These are phyloP conservation scores for Eurois occulta DNA, from an alignment of 2,888 invertebrate species.

Conservation along the genomic window DNA sequence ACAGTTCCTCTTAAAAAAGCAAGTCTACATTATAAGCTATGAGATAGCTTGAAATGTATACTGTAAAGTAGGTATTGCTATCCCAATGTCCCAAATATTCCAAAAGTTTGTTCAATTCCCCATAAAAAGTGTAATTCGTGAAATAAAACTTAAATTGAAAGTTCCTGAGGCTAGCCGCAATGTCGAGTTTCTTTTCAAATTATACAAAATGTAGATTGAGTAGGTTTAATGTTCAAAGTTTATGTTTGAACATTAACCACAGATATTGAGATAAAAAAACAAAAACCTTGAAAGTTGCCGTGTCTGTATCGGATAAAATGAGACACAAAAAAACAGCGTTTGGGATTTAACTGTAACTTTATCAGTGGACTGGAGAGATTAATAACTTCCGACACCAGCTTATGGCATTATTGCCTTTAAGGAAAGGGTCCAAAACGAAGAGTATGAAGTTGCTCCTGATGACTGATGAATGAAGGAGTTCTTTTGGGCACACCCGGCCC, in stretches of 20 bases:
- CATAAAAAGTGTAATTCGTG: background rate
- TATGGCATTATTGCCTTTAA: constrained; percentile 34
- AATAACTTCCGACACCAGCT: constrained; percentile 28
- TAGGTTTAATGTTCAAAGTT: constrained; percentile 16
- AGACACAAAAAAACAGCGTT: constrained; percentile 28
- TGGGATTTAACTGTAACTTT: constrained; percentile 26
- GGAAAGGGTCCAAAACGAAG: constrained; percentile 13
- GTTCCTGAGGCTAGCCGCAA: background rate
- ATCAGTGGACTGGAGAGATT: constrained; percentile 34
- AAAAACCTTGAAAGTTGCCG: constrained; percentile 18
- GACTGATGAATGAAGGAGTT: too few species aligned
- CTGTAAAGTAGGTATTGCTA: background rate
- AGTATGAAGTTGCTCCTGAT: background rate
- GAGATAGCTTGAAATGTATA: background rate
- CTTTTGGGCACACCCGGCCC: background rate
- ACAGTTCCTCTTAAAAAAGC: background rate
- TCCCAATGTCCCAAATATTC: background rate
- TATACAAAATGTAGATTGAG: constrained; percentile 1
- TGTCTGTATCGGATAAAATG: constrained; percentile 18
- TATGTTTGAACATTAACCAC: background rate
- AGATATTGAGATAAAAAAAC: constrained; percentile 21
- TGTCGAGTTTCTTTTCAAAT: constrained; percentile 18
- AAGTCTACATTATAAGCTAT: background rate
- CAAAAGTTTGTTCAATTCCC: background rate
- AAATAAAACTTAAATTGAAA: background rate